These are phyloP conservation scores for Chaenodraco wilsoni DNA, from an alignment of 2,797 vertebrate species.

Conservation along the genomic window DNA sequence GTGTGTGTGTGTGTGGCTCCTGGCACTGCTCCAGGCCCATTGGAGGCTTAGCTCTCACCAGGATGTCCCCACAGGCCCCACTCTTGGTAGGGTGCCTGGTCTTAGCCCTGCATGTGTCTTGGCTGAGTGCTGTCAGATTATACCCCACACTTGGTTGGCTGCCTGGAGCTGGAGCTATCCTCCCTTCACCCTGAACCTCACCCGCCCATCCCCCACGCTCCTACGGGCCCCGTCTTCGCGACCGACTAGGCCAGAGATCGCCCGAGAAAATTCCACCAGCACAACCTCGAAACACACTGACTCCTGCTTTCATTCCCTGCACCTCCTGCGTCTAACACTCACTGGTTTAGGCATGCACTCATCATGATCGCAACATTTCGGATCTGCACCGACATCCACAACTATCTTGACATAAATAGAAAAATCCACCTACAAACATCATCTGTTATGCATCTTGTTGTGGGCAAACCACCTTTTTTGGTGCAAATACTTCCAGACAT, in stretches of 20 bases:
- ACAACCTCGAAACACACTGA: conserved; percentile 16
- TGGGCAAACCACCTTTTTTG: not conserved
- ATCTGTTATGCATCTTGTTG: not conserved
- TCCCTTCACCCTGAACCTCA: conserved; percentile 39
- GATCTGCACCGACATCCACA: conserved; percentile 32
- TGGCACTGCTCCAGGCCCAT: conserved; percentile 74
- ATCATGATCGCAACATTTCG: conserved; percentile 17
- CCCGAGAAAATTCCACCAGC: conserved; percentile 46
- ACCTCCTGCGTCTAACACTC: conserved; percentile 24
- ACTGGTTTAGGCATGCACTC: conserved; percentile 40
- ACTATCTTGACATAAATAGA: conserved; percentile 3
- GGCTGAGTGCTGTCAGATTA: conserved; percentile 81
- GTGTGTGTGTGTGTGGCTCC: conserved; percentile 38
- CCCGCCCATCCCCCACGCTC: conserved; percentile 7
- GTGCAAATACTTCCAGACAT: not conserved
- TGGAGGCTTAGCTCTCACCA: conserved; percentile 80
- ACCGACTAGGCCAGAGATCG: conserved; percentile 49
- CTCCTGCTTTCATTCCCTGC: conserved; percentile 25
- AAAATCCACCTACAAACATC: conserved; percentile 16
- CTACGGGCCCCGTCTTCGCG: conserved; percentile 43
- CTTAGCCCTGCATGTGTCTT: conserved; percentile 81
- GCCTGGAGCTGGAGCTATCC: conserved; percentile 71
- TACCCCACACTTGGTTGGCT: conserved; percentile 76
- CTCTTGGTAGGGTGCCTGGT: conserved; percentile 83
- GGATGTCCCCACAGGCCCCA: conserved; percentile 79